Percentiles rank a stretch among this genome's conserved stretches.
These are phyloP conservation scores for Plodia interpunctella DNA, from an alignment of 1,140 invertebrate genomes.

Conservation along the genomic window DNA sequence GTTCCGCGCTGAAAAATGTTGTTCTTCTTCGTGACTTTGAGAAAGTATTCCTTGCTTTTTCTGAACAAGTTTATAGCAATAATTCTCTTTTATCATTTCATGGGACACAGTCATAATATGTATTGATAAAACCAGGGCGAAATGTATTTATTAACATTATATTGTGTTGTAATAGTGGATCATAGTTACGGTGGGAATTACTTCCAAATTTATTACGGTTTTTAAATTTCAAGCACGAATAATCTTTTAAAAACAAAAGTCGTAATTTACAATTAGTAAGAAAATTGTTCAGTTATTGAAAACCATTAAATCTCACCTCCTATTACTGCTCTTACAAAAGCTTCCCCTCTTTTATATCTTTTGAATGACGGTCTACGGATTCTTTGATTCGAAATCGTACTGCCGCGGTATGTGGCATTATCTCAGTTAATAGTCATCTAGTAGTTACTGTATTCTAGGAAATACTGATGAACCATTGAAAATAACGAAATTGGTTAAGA, in stretches of 20 bases:
- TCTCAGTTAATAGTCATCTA: neutral
- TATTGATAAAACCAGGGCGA: no score
- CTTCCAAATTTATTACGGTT: neutral
- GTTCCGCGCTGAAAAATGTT: slow-evolving; percentile 19
- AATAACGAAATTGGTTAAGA: neutral
- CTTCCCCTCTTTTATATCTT: neutral
- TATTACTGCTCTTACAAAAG: neutral
- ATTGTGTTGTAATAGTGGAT: no score
- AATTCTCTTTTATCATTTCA: no score
- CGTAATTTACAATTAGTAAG: neutral
- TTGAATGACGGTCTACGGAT: neutral
- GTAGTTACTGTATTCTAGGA: neutral
- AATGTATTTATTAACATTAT: no score
- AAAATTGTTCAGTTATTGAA: slow-evolving; percentile 1
- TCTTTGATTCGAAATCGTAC: neutral
- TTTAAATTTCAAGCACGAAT: neutral
- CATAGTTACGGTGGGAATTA: no score
- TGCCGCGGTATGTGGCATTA: neutral
- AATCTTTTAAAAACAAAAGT: neutral
- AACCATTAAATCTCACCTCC: neutral
- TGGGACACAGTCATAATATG: no score
- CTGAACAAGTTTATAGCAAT: no score
- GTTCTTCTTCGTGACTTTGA: slow-evolving; percentile 18
- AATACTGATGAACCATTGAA: neutral
- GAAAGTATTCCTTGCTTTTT: neutral